Percentiles rank a stretch among this genome's conserved stretches.
Conservation (phyloP, 1,140 invertebrate genomes). For the Trichoplusia ni region DNA sequence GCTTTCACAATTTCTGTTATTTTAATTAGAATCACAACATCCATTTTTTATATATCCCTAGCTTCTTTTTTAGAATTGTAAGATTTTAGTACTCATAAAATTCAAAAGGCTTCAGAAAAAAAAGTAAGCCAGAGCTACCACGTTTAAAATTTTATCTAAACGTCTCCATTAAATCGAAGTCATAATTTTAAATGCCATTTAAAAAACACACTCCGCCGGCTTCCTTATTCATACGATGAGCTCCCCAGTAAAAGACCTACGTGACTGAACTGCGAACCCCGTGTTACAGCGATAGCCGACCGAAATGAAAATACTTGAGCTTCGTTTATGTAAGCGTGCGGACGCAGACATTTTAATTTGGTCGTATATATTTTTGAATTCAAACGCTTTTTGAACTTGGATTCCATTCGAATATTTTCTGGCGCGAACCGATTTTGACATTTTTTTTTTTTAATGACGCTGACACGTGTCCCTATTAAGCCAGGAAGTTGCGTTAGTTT, state of each 20-base stretch:
- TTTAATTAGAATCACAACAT: no score
- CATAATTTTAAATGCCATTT: slow-evolving; percentile 32
- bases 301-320: slow-evolving; percentile 18
- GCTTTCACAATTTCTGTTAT: neutral
- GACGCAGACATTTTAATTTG: slow-evolving; percentile 5
- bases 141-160: slow-evolving; percentile 28
- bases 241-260: slow-evolving; percentile 34
- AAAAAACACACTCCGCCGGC: slow-evolving; percentile 27
- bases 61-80: no score
- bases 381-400: slow-evolving; percentile 27
- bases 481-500: slow-evolving; percentile 28
- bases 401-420: slow-evolving; percentile 29
- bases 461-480: slow-evolving; percentile 25
- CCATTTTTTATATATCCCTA: no score
- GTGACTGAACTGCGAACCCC: slow-evolving; percentile 24
- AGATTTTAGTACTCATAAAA: no score
- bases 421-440: slow-evolving; percentile 30
- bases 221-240: slow-evolving; percentile 33
- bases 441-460: slow-evolving; percentile 30
- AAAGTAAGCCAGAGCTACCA: neutral
- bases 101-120: neutral
- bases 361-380: slow-evolving; percentile 22
- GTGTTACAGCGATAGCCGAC: slow-evolving; percentile 21
- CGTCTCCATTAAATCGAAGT: slow-evolving; percentile 25
- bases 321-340: neutral